Conservation (phyloP, 2,888 invertebrate genomes). For the Entomobrya multifasciata region DNA sequence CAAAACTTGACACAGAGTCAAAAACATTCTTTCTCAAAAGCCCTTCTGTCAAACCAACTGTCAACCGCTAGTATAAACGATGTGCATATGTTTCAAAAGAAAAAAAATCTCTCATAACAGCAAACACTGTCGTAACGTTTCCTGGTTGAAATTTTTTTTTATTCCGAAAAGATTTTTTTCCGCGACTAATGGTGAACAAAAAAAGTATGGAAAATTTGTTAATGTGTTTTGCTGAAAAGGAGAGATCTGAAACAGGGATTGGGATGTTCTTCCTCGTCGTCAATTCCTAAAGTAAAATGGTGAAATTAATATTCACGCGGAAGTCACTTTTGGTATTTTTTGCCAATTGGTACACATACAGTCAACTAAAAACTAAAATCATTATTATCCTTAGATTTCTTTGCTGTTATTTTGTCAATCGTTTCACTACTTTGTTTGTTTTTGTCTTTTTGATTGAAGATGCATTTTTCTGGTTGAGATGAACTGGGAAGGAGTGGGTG, state of each 20-base stretch:
- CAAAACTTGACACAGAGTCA: constrained; percentile 68
- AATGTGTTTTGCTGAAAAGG: constrained; percentile 66
- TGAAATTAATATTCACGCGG: constrained; percentile 65
- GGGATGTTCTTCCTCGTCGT: neutral
- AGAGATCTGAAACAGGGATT: neutral
- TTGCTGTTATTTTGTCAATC: neutral
- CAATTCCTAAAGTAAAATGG: neutral
- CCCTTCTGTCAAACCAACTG: constrained; percentile 72
- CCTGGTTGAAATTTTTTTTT: constrained; percentile 55
- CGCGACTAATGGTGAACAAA: constrained; percentile 34
- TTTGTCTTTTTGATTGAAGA: neutral
- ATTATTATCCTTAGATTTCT: neutral
- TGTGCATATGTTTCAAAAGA: constrained; percentile 63
- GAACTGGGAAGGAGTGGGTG: constrained; percentile 14
- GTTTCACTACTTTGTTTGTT: neutral
- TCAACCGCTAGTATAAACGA: constrained; percentile 69
- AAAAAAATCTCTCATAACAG: constrained; percentile 5
- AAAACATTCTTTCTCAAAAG: constrained; percentile 67
- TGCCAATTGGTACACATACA: constrained; percentile 9
- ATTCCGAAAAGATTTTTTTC: constrained; percentile 50
- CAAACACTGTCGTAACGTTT: constrained; percentile 26
- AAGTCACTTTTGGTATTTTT: constrained; percentile 55
- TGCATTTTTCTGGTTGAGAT: neutral
- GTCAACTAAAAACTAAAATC: neutral
- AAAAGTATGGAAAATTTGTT: constrained; percentile 23